A percentile compares a stretch with the other conserved stretches of the same genome.
phyloP scores from a whole-genome alignment of 64 coral and sea anemone species.

The Acropora yongei region DNA sequence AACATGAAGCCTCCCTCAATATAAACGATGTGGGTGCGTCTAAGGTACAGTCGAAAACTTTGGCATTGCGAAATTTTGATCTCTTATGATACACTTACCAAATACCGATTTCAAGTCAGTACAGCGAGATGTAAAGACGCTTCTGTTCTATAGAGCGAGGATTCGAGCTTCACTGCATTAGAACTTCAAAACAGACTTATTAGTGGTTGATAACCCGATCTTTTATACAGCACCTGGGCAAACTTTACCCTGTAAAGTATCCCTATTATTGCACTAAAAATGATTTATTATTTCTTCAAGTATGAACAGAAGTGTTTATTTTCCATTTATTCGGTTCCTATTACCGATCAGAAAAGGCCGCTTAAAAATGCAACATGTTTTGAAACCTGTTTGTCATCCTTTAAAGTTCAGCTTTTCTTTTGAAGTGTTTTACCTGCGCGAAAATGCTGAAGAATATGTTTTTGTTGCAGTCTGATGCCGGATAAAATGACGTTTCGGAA shows the following conservation, averaged over 20 bases:
- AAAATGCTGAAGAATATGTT: constrained; percentile 21
- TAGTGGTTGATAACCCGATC: not conserved
- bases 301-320: constrained; percentile 25
- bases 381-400: not conserved
- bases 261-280: not conserved
- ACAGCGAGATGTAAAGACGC: not conserved
- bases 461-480: constrained; percentile 23
- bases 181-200: not conserved
- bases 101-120: not conserved
- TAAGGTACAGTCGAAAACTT: too few relatives aligned
- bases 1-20: too few relatives aligned
- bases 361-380: not conserved
- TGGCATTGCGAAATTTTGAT: not conserved
- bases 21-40: too few relatives aligned
- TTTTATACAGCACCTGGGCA: constrained; percentile 3
- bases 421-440: constrained; percentile 1
- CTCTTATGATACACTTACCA: not conserved
- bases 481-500: not conserved
- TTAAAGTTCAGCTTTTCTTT: not conserved
- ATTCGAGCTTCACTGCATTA: too few relatives aligned
- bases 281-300: constrained; percentile 43
- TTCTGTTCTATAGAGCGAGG: too few relatives aligned
- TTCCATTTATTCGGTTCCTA: not conserved
- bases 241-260: constrained; percentile 37
- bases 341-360: not conserved